These are phyloP conservation scores for Drosophila paranaensis DNA, from an alignment of 2,888 invertebrate genomes.

Conservation along the genomic window DNA sequence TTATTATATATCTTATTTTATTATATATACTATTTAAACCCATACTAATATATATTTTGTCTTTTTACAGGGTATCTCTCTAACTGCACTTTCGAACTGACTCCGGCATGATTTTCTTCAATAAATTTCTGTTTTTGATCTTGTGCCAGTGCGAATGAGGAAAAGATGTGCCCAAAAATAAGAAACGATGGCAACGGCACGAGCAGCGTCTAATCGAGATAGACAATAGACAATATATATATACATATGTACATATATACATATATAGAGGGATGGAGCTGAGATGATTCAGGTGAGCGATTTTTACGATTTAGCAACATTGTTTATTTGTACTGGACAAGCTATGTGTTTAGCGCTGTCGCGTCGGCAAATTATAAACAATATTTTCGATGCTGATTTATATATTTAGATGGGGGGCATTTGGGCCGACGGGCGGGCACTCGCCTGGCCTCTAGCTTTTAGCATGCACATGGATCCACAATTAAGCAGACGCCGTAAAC, in stretches of 20 bases:
- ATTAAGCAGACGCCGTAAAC: slow-evolving; percentile 44
- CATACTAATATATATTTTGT: neutral
- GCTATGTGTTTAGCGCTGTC: slow-evolving; percentile 68
- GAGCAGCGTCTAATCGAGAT: slow-evolving; percentile 12
- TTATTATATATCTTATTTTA: neutral
- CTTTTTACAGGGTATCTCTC: neutral
- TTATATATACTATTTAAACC: no score
- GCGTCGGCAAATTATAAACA: slow-evolving; percentile 67
- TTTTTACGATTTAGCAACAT: slow-evolving; percentile 47
- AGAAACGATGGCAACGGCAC: slow-evolving; percentile 4
- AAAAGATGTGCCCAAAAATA: slow-evolving; percentile 15
- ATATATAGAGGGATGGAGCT: slow-evolving; percentile 1
- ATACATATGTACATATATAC: neutral
- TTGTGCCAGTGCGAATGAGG: slow-evolving; percentile 5
- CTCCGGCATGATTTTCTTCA: neutral
- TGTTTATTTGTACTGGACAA: slow-evolving; percentile 60
- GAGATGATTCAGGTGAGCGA: slow-evolving; percentile 51
- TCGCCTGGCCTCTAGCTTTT: slow-evolving; percentile 1
- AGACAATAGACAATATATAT: slow-evolving; percentile 1
- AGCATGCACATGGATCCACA: slow-evolving; percentile 23
- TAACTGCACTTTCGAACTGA: neutral
- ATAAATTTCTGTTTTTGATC: slow-evolving; percentile 5
- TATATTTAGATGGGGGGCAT: slow-evolving; percentile 22
- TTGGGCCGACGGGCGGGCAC: neutral
- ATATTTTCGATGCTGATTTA: slow-evolving; percentile 28